Evolutionary conservation across 1,140 invertebrate species (phyloP), one percentile per base, ranked within the genome.

Genomic region (Drosophila hydei): DNA sequence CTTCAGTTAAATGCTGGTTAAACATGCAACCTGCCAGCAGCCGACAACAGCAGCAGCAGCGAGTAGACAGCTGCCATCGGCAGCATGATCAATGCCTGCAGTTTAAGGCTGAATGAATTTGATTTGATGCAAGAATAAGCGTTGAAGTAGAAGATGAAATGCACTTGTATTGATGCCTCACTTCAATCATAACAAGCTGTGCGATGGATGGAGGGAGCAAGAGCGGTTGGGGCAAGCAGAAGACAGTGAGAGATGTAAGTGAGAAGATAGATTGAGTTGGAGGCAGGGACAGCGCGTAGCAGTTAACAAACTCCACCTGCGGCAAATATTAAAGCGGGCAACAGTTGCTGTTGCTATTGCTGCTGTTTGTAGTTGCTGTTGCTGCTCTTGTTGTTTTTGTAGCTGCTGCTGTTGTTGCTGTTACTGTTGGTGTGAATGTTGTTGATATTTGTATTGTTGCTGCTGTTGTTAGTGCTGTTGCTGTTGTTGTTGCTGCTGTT

Each of bases 1-100:
- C 81, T 88, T 80, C 77, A 71, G 70, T 75, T 88, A 78, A 87
- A 81, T 78, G 77, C 60, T 75, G 74, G 48, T 83, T 74, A 81
- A 79, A 70, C 56, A 75, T 33, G 30, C 30, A 33, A 8, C 3
- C 25, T 5, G 25, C 6, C 25, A 27, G 25, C 21, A 23, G 21
- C 21, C 30, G 50, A 60, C 40, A 33, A 4, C 16, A 56, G n/a
- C 52, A 48, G 8, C 52, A 58, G 5, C 43, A 30, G 11, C 54
- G 50, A 14, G 27, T 7, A 30, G 27, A 27, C 25, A 27, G 25
- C 25, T 59, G 43, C 4, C 68, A 38, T 8, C 45, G 54, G 48
- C 50, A 59, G 27, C 30, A 58, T 64, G 55, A 71, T 65, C 27
- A 40, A 55, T 60, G 47, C 59, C 59, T 38, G 36, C 18, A 23